Conservation (phyloP, 2,888 invertebrate species). For the Diogma glabrata region DNA sequence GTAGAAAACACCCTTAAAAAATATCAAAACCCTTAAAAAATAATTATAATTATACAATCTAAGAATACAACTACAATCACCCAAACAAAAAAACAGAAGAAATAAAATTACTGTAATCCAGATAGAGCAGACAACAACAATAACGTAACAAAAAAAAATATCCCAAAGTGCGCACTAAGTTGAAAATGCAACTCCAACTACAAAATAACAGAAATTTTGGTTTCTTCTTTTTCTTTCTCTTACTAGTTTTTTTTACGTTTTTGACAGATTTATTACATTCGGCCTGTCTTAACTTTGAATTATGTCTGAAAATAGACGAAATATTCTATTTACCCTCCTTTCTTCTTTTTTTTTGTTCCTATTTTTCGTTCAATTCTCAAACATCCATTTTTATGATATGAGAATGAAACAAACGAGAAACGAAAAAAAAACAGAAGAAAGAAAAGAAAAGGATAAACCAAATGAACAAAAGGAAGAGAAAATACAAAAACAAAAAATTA, state of each 20-base stretch:
- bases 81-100: no score
- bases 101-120: no score
- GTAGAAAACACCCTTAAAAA: no score
- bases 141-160: no score
- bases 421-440: not conserved
- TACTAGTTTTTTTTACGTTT: constrained; percentile 16
- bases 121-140: no score
- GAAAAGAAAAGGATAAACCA: not conserved
- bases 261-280: constrained; percentile 23
- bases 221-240: constrained; percentile 7
- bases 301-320: constrained; percentile 23
- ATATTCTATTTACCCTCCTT: constrained; percentile 17
- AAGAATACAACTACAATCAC: no score
- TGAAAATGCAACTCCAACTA: constrained; percentile 9
- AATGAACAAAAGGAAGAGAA: no score
- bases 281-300: constrained; percentile 23
- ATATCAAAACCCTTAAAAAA: no score
- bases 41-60: no score
- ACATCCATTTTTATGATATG: constrained; percentile 8
- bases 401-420: constrained; percentile 5
- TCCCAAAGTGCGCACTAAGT: constrained; percentile 7
- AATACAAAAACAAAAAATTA: not conserved
- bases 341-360: constrained; percentile 6
- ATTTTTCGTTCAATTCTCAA: not conserved
- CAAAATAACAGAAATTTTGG: constrained; percentile 1